Evolutionary conservation across 2,797 vertebrate species (phyloP), one percentile per base, ranked within the genome.

Genomic region (Lateolabrax maculatus): DNA sequence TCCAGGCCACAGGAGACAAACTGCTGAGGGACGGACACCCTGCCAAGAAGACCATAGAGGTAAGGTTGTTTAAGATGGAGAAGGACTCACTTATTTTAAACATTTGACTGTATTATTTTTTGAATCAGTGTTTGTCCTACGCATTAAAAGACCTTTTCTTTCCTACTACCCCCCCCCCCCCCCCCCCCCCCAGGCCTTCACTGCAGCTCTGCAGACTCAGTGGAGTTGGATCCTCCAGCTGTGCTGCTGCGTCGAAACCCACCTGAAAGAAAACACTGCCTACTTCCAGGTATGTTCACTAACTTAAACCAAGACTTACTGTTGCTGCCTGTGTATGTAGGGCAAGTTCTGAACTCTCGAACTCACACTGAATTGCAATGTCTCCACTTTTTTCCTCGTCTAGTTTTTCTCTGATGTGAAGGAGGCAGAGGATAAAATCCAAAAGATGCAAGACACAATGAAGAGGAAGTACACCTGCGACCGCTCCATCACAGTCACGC

Each of bases 211-310:
- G 81, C 98, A 98, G 95, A 99, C 98, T 1, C 97, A 99, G 94
- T 99, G 98, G 98, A 98, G 97, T 46, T 99, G 98, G 98, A 95
- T 97, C 89, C 95, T 99, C 0, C 98, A 99, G 94, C 90, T 99
- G 46, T 99, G 97, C 89, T 98, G 98, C 89, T 99, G 98, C 71
- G 94, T 98, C 0, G 98, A 99, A 89, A 95, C 96, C 0, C 97
- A 99, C 89, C 94, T 99, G 58, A 98, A 97, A 86, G 97, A 99
- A 90, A 99, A 98, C 90, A 94, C 95, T 0, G 94, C 96, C 72
- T 97, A 98, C 92, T 98, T 97, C 93, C 97, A 99, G 95, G 98
- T 98, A 75, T 5, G 49, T 58, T 36, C 13, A 48, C 56, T 0
- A 19, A 9, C 55, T 61, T 12, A 9, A 48, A 44, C 23, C 3